phyloP scores from a whole-genome alignment of 2,113 vertebrate species.

The Chinchilla lanigera region DNA sequence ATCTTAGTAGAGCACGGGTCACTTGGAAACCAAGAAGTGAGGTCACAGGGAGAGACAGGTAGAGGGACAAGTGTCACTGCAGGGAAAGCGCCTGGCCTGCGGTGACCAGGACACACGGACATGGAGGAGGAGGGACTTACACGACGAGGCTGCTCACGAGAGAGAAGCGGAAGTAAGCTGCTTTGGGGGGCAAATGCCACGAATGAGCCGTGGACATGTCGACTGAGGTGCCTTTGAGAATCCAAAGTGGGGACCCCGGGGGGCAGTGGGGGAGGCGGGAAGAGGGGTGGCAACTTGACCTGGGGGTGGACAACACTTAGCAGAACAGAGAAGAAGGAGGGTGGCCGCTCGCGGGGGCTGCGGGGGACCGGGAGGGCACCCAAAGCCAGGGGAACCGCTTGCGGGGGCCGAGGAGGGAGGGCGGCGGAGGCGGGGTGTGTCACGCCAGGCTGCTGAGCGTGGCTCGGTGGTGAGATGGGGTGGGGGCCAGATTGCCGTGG shows the following conservation, averaged over 20 bases:
- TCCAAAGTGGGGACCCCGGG: background rate
- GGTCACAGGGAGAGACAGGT: too few relatives aligned
- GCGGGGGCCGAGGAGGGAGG: background rate
- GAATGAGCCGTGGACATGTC: background rate
- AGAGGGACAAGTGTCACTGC: too few relatives aligned
- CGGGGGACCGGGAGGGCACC: fast-evolving
- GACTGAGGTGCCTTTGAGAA: background rate
- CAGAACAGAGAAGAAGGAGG: too few relatives aligned
- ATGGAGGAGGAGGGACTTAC: background rate
- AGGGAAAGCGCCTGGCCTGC: background rate
- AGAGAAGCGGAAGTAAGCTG: fast-evolving
- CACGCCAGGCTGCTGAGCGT: background rate
- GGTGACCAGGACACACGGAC: background rate
- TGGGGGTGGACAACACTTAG: background rate
- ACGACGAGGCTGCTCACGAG: fast-evolving
- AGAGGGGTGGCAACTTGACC: background rate
- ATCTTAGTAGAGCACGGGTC: background rate
- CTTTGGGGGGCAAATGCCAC: fast-evolving
- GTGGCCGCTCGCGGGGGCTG: too few relatives aligned
- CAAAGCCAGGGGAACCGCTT: background rate
- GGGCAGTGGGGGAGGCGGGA: too few relatives aligned
- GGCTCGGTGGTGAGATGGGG: background rate
- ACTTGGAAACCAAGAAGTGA: background rate
- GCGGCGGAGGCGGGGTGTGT: fast-evolving
- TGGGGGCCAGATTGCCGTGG: background rate